phyloP scores from a whole-genome alignment of 2,888 invertebrate species.

The Sthenelais limicola region DNA sequence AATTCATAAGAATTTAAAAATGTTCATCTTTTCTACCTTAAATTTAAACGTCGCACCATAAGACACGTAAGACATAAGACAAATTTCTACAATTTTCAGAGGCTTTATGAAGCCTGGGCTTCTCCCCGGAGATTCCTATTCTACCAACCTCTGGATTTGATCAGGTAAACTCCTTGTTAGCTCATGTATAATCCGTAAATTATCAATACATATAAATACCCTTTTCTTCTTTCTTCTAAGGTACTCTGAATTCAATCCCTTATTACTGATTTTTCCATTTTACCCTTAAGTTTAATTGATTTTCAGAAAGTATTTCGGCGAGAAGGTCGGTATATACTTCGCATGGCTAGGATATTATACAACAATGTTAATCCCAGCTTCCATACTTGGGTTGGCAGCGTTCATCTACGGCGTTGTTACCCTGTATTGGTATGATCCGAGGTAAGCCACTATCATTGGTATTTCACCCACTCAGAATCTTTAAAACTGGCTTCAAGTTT shows the following conservation, averaged over 20 bases:
- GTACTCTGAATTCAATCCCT: background rate
- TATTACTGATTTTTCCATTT: background rate
- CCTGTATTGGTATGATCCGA: conserved; percentile 55
- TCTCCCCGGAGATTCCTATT: conserved; percentile 83
- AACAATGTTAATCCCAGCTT: conserved; percentile 84
- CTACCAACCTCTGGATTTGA: conserved; percentile 89
- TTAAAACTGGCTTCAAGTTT: too few species aligned
- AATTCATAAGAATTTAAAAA: too few species aligned
- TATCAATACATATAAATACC: background rate
- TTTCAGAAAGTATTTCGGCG: conserved; percentile 69
- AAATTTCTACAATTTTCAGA: conserved; percentile 72
- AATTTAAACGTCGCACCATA: too few species aligned
- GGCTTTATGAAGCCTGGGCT: conserved; percentile 88
- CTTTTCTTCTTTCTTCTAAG: background rate
- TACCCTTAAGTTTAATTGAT: background rate
- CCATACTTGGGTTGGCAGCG: conserved; percentile 65
- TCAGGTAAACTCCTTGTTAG: too few species aligned
- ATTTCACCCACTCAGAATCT: too few species aligned
- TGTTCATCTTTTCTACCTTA: too few species aligned
- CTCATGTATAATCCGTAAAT: background rate
- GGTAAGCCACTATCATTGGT: too few species aligned
- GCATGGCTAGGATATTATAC: conserved; percentile 97
- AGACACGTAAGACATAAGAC: too few species aligned
- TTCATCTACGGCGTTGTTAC: conserved; percentile 68
- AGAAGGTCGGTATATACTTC: conserved; percentile 84